These are phyloP conservation scores for Sclerodermus sp. DNA, from an alignment of 2,888 invertebrate genomes.

Conservation along the genomic window DNA sequence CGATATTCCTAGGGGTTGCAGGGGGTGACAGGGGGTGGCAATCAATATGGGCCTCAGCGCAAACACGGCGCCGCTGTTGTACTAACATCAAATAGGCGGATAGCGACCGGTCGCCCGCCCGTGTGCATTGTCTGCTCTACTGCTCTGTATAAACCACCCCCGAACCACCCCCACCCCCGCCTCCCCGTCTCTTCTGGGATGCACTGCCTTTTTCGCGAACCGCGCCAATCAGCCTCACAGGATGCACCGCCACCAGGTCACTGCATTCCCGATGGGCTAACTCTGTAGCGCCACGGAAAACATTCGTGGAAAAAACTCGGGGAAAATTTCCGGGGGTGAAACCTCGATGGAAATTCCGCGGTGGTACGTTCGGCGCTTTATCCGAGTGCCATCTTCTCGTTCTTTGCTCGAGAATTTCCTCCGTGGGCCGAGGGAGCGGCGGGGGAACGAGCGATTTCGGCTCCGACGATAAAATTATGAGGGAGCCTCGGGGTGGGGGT, in stretches of 20 bases:
- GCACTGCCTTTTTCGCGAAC: conserved; percentile 17
- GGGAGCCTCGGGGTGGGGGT: too few species aligned
- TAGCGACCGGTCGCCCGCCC: conserved; percentile 50
- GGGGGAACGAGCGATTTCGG: too few species aligned
- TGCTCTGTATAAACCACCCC: conserved; percentile 44
- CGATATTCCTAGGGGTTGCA: conserved; percentile 28
- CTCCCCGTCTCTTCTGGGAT: conserved; percentile 6
- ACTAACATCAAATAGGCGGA: conserved; percentile 59
- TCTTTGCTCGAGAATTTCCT: too few species aligned
- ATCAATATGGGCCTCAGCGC: conserved; percentile 59
- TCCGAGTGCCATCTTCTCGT: too few species aligned
- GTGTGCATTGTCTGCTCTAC: conserved; percentile 48
- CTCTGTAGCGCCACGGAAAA: too few species aligned
- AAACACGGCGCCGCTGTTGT: conserved; percentile 57
- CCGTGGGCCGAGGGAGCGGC: too few species aligned
- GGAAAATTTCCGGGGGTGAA: too few species aligned
- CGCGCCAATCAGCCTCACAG: conserved; percentile 2
- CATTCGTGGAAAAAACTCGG: too few species aligned
- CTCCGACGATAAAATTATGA: too few species aligned
- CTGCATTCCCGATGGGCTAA: too few species aligned
- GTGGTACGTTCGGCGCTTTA: too few species aligned
- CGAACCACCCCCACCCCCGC: conserved; percentile 14
- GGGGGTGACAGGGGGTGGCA: conserved; percentile 43
- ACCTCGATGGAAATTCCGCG: too few species aligned
- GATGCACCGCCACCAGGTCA: not conserved